Percentiles rank a stretch among this genome's conserved stretches.
phyloP scores from a whole-genome alignment of 1,140 invertebrate species.

The Drosophila sp. region DNA sequence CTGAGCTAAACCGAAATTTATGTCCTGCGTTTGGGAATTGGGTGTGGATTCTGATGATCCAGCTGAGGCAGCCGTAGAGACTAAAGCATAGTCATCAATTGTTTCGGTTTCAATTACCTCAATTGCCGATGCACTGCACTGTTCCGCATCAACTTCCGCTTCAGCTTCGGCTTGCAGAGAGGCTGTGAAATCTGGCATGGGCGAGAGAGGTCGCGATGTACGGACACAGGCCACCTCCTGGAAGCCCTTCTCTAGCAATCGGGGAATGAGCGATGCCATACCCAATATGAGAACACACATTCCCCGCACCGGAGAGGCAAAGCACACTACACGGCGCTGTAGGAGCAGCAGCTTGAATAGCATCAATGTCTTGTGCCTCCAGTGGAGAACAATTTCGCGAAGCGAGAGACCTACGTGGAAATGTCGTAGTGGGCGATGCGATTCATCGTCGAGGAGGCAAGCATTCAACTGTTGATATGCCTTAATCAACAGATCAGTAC shows the following conservation, averaged over 20 bases:
- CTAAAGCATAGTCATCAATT: conserved; percentile 56
- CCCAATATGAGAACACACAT: conserved; percentile 94
- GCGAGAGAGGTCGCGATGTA: conserved; percentile 90
- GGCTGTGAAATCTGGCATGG: conserved; percentile 87
- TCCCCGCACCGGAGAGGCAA: conserved; percentile 95
- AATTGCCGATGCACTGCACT: conserved; percentile 3
- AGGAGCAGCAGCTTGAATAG: conserved; percentile 97
- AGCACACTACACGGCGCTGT: conserved; percentile 95
- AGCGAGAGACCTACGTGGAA: conserved; percentile 79
- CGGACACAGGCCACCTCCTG: conserved; percentile 91
- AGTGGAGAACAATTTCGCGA: conserved; percentile 84
- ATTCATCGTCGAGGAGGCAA: conserved; percentile 88
- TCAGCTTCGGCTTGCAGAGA: conserved; percentile 70
- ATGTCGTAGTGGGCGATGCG: conserved; percentile 84
- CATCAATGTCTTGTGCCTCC: conserved; percentile 95
- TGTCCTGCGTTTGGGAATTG: conserved; percentile 66
- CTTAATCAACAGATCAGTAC: conserved; percentile 94
- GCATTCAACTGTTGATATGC: conserved; percentile 96
- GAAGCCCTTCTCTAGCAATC: conserved; percentile 94
- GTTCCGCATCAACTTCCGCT: conserved; percentile 42
- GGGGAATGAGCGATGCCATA: conserved; percentile 94
- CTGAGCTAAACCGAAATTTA: conserved; percentile 26
- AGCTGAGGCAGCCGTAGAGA: conserved; percentile 71
- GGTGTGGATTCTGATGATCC: conserved; percentile 69
- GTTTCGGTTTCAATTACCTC: conserved; percentile 36